Base-by-base conservation (phyloP, 2,113 vertebrate species). In the Pitta sordida region DNA sequence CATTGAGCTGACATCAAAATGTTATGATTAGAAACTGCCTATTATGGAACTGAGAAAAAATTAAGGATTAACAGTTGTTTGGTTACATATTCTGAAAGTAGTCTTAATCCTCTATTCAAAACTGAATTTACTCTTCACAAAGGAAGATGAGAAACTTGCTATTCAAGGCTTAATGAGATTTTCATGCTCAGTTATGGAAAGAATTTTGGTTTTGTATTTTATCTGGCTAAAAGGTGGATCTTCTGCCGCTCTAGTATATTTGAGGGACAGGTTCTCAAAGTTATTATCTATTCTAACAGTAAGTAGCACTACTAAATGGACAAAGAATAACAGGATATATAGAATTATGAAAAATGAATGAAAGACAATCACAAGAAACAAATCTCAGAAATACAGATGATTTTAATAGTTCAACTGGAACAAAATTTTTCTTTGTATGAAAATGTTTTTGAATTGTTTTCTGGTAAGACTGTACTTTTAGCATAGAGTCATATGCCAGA, bases 1-100 rank as follows among this genome's bases (percentile, higher is more conserved):
- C 88, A 88, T 1, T 86, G 37, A 97, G 83, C 73, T 92, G 93
- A 91, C 79, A 93, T 90, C 71, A 82, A 86, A 96, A 95, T 90
- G 51, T 26, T 91, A 53, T 82, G 83, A 91, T 74, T 90, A 90
- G 81, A 86, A 95, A 93, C 10, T 95, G 71, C 46, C 53, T 82
- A 84, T 91, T 93, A 53, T 4, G 81, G 67, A 89, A 91, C 24
- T 65, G 91, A 93, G 48, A 75, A 18, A 43, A 86, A 56, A 83
- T 51, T 63, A 69, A 70, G 62, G 83, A 93, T 93, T 93, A 94
- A 17, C 36, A 74, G 27, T 80, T 93, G 29, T 94, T 93, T 88
- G 63, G 73, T 51, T 88, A 74, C 37, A 73, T 71, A 51, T 10
- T 27, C 59, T 44, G 56, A 81, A 85, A 88, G 34, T 58, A 88